These are phyloP conservation scores for Chionoecetes opilio DNA, from an alignment of 1,140 invertebrate genomes.

Conservation along the genomic window DNA sequence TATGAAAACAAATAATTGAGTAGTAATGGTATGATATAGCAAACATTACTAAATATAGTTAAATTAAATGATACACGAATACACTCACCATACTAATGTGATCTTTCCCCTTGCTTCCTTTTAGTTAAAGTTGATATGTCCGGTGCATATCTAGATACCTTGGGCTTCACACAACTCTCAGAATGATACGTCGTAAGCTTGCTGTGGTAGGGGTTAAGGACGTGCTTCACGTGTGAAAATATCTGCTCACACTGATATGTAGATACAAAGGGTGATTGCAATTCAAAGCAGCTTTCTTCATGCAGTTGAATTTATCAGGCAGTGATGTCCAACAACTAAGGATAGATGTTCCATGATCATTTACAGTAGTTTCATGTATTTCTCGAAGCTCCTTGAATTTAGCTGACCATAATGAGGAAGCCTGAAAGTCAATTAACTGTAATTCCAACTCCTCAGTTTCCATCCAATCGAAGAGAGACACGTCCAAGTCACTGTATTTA, in stretches of 20 bases:
- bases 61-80: not conserved
- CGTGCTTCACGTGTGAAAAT: not conserved
- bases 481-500: conserved; percentile 50
- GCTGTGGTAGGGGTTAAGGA: not conserved
- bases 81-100: not conserved
- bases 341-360: conserved; percentile 63
- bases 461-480: conserved; percentile 62
- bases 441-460: conserved; percentile 55
- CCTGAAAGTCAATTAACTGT: too few species aligned
- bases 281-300: too few species aligned
- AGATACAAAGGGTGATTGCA: too few species aligned
- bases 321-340: conserved; percentile 52
- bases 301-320: not conserved
- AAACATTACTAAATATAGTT: too few species aligned
- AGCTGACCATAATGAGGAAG: conserved; percentile 43
- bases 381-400: conserved; percentile 65
- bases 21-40: too few species aligned
- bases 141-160: not conserved
- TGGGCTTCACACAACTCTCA: not conserved
- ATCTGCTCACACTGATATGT: not conserved
- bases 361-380: conserved; percentile 55
- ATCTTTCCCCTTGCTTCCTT: not conserved
- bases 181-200: not conserved
- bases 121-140: not conserved
- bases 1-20: too few species aligned